Evolutionary conservation across 2,888 invertebrate species (phyloP).

Genomic region (Drosophila nigritarsus): DNA sequence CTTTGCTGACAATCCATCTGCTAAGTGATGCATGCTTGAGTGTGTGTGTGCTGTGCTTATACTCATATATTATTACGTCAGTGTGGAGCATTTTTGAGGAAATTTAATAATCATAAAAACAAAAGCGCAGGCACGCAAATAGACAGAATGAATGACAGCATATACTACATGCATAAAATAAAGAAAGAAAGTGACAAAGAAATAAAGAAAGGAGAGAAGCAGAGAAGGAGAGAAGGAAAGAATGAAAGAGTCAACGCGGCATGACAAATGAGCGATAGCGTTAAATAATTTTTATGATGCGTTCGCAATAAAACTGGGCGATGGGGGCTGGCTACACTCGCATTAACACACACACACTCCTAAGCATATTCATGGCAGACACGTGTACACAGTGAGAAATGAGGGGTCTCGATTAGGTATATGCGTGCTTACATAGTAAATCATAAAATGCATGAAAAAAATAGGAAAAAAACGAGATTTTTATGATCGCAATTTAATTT

Average conservation of each 20-base stretch:
- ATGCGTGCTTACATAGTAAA: neutral
- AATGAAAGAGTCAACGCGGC: slow-evolving; percentile 71
- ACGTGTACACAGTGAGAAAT: slow-evolving; percentile 37
- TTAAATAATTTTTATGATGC: slow-evolving; percentile 79
- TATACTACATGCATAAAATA: slow-evolving; percentile 10
- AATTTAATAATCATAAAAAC: slow-evolving; percentile 77
- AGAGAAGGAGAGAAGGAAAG: slow-evolving; percentile 13
- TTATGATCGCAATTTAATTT: neutral
- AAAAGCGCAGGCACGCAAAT: slow-evolving; percentile 58
- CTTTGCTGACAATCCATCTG: slow-evolving; percentile 6
- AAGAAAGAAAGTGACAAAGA: slow-evolving; percentile 10
- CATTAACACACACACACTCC: slow-evolving; percentile 7
- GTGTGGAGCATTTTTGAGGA: slow-evolving; percentile 61
- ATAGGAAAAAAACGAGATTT: neutral
- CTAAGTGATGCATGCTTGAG: slow-evolving; percentile 15
- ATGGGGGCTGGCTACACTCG: slow-evolving; percentile 23
- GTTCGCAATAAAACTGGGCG: slow-evolving; percentile 69
- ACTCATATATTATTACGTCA: slow-evolving; percentile 68
- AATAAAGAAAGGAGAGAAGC: slow-evolving; percentile 44
- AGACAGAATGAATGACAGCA: slow-evolving; percentile 24
- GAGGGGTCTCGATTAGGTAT: too few species aligned
- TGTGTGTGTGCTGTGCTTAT: slow-evolving; percentile 24
- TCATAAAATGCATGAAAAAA: neutral
- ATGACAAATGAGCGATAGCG: slow-evolving; percentile 80
- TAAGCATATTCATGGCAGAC: slow-evolving; percentile 30